Percentiles rank a stretch among this genome's conserved stretches.
Evolutionary conservation across 2,888 invertebrate species (phyloP).

Genomic region (Drosophila atroscutellata): DNA sequence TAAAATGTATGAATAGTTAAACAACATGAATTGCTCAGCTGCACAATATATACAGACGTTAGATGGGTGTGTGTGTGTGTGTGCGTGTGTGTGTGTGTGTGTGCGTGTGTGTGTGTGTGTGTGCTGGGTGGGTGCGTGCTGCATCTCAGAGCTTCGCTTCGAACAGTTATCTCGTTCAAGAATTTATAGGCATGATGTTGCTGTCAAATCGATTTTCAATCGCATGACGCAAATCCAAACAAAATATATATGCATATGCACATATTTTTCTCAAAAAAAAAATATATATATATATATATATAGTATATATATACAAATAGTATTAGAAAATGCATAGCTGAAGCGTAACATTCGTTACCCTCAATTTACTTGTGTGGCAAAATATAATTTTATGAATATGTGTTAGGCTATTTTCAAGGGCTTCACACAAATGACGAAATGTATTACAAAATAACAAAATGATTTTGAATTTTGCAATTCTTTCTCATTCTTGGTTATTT

Average conservation of each 20-base stretch:
- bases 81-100: too few species aligned
- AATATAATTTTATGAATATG: constrained; percentile 24
- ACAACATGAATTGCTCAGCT: constrained; percentile 37
- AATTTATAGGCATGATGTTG: constrained; percentile 33
- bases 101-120: neutral
- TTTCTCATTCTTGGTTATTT: neutral
- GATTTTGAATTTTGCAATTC: constrained; percentile 19
- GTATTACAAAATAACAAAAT: constrained; percentile 38
- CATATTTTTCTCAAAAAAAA: neutral
- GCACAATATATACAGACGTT: constrained; percentile 19
- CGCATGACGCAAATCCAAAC: constrained; percentile 50
- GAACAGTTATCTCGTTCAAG: constrained; percentile 22
- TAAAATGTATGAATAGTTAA: constrained; percentile 50
- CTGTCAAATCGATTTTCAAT: constrained; percentile 52
- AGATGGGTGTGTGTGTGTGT: neutral
- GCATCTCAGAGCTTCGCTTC: constrained; percentile 20
- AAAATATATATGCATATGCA: constrained; percentile 1
- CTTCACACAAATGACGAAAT: constrained; percentile 29
- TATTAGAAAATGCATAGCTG: constrained; percentile 36
- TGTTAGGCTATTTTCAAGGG: constrained; percentile 37
- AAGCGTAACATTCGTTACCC: constrained; percentile 40
- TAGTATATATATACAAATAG: neutral
- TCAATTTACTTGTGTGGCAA: constrained; percentile 39
- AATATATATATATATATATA: neutral
- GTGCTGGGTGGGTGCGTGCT: neutral